Percentiles rank a stretch among this genome's conserved stretches.
Conservation (phyloP, 2,113 vertebrate species). For the Anoplopoma fimbria region DNA sequence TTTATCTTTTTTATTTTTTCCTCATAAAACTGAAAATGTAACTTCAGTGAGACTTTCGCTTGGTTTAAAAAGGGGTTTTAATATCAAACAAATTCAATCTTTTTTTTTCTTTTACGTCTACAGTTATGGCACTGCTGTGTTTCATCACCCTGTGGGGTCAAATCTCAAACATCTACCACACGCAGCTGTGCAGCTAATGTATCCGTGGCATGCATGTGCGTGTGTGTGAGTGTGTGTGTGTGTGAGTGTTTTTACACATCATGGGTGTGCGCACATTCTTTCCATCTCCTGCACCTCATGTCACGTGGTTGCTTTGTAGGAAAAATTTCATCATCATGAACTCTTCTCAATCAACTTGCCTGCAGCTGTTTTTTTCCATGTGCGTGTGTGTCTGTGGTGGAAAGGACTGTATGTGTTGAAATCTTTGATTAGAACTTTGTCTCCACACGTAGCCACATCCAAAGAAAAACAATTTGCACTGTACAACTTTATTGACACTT, state of each 20-base stretch:
- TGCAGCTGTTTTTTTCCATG: no score
- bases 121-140: background rate
- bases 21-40: no score
- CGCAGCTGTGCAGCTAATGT: background rate
- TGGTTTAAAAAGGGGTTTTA: background rate
- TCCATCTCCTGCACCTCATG: background rate
- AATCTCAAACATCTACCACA: background rate
- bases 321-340: background rate
- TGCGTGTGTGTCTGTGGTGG: background rate
- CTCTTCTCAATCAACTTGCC: accelerated
- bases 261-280: background rate
- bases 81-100: background rate
- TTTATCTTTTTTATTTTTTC: no score
- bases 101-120: background rate
- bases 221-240: no score
- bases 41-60: background rate
- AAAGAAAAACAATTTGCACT: background rate
- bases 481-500: background rate
- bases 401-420: background rate
- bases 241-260: background rate
- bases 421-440: background rate
- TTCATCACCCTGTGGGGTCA: background rate
- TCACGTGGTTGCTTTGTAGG: background rate
- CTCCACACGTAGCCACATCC: background rate
- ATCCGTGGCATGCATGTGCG: background rate